A percentile compares a stretch with the other conserved stretches of the same genome.
Evolutionary conservation across 1,140 invertebrate species (phyloP).

Genomic region (Amphibalanus amphitrite): DNA sequence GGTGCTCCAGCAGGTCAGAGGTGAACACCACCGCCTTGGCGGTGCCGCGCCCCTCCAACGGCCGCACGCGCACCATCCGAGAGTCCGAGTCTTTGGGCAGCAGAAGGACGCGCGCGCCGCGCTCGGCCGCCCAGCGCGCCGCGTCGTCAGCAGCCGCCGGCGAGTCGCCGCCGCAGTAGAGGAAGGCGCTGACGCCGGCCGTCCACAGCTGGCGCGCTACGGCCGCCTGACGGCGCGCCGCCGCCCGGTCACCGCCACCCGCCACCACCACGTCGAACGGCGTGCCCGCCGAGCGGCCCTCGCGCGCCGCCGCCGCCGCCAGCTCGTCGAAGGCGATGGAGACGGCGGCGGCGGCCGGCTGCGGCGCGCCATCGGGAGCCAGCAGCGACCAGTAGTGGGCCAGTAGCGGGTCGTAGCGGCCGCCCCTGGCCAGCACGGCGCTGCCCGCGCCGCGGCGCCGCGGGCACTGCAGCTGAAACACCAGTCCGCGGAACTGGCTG

Average conservation of each 20-base stretch:
- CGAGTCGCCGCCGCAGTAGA: neutral
- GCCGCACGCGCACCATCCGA: slow-evolving; percentile 2
- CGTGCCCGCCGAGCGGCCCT: neutral
- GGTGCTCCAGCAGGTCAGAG: neutral
- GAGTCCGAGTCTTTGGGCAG: neutral
- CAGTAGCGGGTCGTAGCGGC: slow-evolving; percentile 32
- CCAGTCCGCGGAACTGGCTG: slow-evolving; percentile 47
- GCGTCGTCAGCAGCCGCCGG: neutral
- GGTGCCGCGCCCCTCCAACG: neutral
- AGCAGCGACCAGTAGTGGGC: slow-evolving; percentile 42
- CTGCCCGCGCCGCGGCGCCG: slow-evolving; percentile 30
- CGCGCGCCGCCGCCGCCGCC: neutral
- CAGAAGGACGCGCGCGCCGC: neutral
- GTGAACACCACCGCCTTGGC: neutral
- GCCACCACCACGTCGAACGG: slow-evolving; percentile 2
- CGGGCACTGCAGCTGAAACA: slow-evolving; percentile 36
- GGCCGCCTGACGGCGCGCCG: neutral
- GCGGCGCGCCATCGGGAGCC: slow-evolving; percentile 27
- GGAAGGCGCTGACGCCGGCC: neutral
- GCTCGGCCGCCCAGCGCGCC: neutral
- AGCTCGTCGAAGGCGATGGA: neutral
- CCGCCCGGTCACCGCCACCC: neutral
- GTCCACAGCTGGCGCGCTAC: neutral
- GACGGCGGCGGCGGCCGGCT: slow-evolving; percentile 1
- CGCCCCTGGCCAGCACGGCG: slow-evolving; percentile 33